phyloP scores from a whole-genome alignment of 92 coral and sea anemone genomes.

The Blastomussa wellsi region DNA sequence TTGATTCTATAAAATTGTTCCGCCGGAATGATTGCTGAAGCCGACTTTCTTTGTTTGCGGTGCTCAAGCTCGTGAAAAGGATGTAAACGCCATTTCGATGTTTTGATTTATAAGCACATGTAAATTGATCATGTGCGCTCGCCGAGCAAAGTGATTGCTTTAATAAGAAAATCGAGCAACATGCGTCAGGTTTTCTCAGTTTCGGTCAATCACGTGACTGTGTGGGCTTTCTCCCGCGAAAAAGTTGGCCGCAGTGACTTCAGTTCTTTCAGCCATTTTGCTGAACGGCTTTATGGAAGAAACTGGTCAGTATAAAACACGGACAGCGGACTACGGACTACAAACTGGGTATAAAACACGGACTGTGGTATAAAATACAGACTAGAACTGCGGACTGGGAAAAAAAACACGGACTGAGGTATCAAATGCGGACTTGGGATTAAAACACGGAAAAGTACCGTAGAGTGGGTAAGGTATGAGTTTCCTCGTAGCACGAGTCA shows the following conservation, averaged over 20 bases:
- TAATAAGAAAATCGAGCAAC: neutral
- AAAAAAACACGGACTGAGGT: too few relatives aligned
- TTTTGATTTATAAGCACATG: neutral
- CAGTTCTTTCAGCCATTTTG: too few relatives aligned
- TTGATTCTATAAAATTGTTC: neutral
- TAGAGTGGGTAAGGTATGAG: too few relatives aligned
- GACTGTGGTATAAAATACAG: too few relatives aligned
- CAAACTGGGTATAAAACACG: too few relatives aligned
- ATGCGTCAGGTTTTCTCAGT: neutral
- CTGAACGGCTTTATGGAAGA: too few relatives aligned
- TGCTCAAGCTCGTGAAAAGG: neutral
- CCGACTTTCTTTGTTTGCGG: neutral
- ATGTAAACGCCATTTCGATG: neutral
- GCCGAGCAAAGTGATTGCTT: neutral
- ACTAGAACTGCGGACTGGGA: too few relatives aligned
- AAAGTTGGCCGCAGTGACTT: neutral
- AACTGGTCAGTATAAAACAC: too few relatives aligned
- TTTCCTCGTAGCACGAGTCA: too few relatives aligned
- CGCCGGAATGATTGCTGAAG: neutral
- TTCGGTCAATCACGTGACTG: neutral
- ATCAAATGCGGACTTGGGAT: too few relatives aligned
- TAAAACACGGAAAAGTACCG: too few relatives aligned
- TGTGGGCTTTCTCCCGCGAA: neutral
- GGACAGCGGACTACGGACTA: too few relatives aligned
- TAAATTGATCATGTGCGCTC: neutral